These are phyloP conservation scores for Lacanobia oleracea DNA, from an alignment of 2,888 invertebrate genomes.

Conservation along the genomic window DNA sequence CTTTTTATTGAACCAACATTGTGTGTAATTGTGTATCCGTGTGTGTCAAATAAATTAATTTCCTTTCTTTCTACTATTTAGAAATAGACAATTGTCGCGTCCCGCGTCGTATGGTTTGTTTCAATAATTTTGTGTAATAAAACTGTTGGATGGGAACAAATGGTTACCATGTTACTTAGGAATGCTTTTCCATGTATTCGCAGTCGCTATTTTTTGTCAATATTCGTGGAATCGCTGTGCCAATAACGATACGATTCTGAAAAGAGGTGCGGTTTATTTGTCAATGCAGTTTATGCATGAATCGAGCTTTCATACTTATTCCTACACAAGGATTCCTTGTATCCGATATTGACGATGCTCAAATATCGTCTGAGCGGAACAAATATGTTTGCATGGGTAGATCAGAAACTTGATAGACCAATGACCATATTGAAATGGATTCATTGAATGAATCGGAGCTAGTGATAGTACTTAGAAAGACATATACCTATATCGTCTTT, in stretches of 20 bases:
- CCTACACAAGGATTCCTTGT: slow-evolving; percentile 8
- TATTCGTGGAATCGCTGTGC: not conserved
- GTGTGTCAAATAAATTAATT: no score
- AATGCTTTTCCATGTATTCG: not conserved
- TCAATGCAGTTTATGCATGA: slow-evolving; percentile 10
- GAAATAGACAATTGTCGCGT: not conserved
- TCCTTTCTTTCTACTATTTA: not conserved
- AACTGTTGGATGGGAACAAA: no score
- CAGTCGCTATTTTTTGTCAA: not conserved
- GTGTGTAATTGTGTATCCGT: no score
- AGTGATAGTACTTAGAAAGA: not conserved
- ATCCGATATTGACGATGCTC: slow-evolving; percentile 1
- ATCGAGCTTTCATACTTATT: slow-evolving; percentile 11
- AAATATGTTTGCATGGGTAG: slow-evolving; percentile 9
- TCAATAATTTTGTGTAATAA: not conserved
- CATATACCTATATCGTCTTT: not conserved
- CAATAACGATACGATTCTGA: not conserved
- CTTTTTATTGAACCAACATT: no score
- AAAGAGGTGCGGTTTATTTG: slow-evolving; percentile 3
- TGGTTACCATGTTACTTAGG: no score
- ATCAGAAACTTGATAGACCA: not conserved
- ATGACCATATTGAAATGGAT: slow-evolving; percentile 20
- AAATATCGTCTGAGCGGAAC: slow-evolving; percentile 21
- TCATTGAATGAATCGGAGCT: not conserved
- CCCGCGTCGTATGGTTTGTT: not conserved